Conservation (phyloP, 2,888 invertebrate species). For the Diabrotica balteata region DNA sequence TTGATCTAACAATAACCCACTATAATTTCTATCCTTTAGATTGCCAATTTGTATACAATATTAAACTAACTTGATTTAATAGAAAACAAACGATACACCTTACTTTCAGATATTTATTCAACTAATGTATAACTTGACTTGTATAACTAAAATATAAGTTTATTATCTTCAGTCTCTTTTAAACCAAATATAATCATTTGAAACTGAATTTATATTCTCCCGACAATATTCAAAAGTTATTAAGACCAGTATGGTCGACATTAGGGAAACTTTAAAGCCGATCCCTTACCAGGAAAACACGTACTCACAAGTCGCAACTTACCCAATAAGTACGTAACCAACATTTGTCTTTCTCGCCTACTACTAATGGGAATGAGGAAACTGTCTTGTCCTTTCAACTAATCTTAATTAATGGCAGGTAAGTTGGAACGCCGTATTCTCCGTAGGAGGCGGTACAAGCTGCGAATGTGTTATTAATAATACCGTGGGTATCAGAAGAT, state of each 20-base stretch:
- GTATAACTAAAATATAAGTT: too few relatives aligned
- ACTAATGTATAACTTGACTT: too few relatives aligned
- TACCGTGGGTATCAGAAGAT: not conserved
- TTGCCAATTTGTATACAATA: too few relatives aligned
- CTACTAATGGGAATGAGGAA: slow-evolving; percentile 21
- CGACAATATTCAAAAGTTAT: not conserved
- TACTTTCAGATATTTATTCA: too few relatives aligned
- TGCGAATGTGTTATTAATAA: slow-evolving; percentile 5
- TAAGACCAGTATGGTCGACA: not conserved
- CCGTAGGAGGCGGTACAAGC: not conserved
- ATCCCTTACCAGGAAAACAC: slow-evolving; percentile 20
- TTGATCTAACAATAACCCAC: too few relatives aligned
- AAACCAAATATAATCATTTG: not conserved
- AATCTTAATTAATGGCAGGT: slow-evolving; percentile 28
- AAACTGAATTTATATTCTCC: not conserved
- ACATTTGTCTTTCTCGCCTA: slow-evolving; percentile 24
- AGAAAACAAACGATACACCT: too few relatives aligned
- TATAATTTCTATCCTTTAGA: too few relatives aligned
- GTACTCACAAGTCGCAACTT: slow-evolving; percentile 17
- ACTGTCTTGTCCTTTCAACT: slow-evolving; percentile 22
- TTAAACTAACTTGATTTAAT: too few relatives aligned
- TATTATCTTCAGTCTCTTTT: too few relatives aligned
- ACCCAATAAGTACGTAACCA: slow-evolving; percentile 19
- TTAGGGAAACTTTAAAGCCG: slow-evolving; percentile 11
- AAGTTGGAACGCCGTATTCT: slow-evolving; percentile 20